Conservation (phyloP, 2,888 invertebrate genomes). For the Pyrgus malvae region DNA sequence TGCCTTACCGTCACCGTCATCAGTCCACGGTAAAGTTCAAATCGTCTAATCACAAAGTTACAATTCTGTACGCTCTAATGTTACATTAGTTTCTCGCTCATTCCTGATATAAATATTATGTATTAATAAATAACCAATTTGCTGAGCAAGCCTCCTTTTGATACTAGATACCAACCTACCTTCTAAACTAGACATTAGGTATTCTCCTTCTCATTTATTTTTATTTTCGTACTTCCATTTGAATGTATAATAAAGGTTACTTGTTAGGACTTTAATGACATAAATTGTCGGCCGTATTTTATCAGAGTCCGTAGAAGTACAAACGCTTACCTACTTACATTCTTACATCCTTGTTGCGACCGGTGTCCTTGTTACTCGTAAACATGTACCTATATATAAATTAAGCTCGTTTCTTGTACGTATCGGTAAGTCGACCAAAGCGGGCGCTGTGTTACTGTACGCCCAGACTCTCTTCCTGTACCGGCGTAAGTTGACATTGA, state of each 20-base stretch:
- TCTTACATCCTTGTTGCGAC: slow-evolving; percentile 32
- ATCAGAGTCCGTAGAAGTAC: not conserved
- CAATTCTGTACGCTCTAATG: slow-evolving; percentile 1
- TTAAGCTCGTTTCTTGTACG: too few relatives aligned
- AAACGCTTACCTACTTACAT: not conserved
- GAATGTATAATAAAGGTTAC: slow-evolving; percentile 19
- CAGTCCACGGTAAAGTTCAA: slow-evolving; percentile 14
- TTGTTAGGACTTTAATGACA: slow-evolving; percentile 16
- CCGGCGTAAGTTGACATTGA: slow-evolving; percentile 64
- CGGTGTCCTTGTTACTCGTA: slow-evolving; percentile 53
- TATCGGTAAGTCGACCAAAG: too few relatives aligned
- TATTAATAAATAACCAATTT: not conserved
- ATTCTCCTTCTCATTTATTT: not conserved
- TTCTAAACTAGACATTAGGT: too few relatives aligned
- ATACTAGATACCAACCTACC: too few relatives aligned
- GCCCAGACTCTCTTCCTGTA: slow-evolving; percentile 66
- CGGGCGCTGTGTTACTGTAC: slow-evolving; percentile 42
- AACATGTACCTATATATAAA: slow-evolving; percentile 34
- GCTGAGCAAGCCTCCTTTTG: too few relatives aligned
- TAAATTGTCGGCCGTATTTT: slow-evolving; percentile 7
- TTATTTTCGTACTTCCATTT: not conserved
- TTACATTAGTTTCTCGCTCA: slow-evolving; percentile 3
- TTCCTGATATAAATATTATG: not conserved
- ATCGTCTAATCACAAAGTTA: slow-evolving; percentile 6
- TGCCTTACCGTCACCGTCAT: not conserved